Base-by-base conservation (phyloP, 2,888 invertebrate genomes). In the Acleris emargana region DNA sequence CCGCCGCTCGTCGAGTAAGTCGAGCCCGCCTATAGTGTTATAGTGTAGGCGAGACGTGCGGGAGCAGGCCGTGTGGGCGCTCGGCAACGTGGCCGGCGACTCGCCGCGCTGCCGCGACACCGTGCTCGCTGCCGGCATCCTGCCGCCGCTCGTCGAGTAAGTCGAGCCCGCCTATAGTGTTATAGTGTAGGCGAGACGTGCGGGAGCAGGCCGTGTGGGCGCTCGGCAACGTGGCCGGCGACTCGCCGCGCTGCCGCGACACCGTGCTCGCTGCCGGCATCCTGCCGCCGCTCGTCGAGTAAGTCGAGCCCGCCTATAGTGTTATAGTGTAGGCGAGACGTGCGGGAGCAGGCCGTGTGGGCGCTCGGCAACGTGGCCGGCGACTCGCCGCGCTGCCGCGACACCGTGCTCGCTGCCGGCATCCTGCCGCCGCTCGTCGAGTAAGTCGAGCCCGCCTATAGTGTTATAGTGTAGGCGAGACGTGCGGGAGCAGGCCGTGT, bases 21-120 rank as follows among this genome's bases (percentile, higher is more conserved):
- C 91, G 98, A 99, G 38, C 97, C 98, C 75, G 99, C 99, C 25
- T 25, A 25, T 25, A 25, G 25, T 25, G 25, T 5, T 25, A 25
- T 25, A 1, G 25, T 25, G 25, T 25, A 25, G 25, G 25, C 25
- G 25, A 25, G 25, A 25, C 5, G 25, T 5, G 25, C 25, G 25
- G 25, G 25, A 25, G 25, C 25, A 25, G 25, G 25, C 25, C 25
- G 25, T 99, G 61, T 99, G 99, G 99, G 98, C 98, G 62, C 93
- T 99, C 69, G 99, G 99, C 67, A 99, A 99, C 89, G 98, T 99
- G 75, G 99, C 99, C 62, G 99, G 99, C 13, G 99, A 99, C 89
- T 98, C 98, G 61, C 96, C 99, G 50, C 95, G 96, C 74, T 99
- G 97, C 83, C 94, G 99, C 69, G 98, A 99, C 93, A 96, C 96